Base-by-base conservation (phyloP, 2,888 invertebrate species). In the Meganola albula region DNA sequence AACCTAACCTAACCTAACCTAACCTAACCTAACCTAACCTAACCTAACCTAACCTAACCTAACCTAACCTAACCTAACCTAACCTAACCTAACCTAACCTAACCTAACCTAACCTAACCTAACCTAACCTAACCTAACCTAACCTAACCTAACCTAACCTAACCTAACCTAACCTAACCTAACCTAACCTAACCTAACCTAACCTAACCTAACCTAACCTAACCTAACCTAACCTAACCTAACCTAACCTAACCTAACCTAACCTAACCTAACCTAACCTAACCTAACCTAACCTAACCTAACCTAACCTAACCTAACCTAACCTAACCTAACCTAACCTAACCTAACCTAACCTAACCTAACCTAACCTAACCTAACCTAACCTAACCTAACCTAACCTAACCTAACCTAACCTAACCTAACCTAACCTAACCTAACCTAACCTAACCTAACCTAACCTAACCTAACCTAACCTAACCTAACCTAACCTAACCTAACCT, bases 401-500 rank as follows among this genome's bases (percentile, higher is more conserved):
- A 18, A 27, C 18, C 27, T 12, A 10, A 20, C n/a, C 30, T 30
- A 30, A 30, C 27, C 27, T 20, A 18, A 27, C 18, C 27, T 20
- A 18, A 27, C 18, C 27, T 20, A 18, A 27, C 18, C 27, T 20
- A 18, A 27, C 18, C 27, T 20, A 18, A 27, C 18, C 27, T 20
- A 18, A 27, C 18, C 27, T 20, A 18, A 27, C 18, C 27, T 20
- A 18, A 27, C 24, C 31, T 25, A 25, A 31, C 24, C 31, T 31
- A 31, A 31, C 31, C 31, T 31, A 31, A 31, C 31, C 31, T 31
- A 31, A 31, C 31, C 31, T 31, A 16, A 31, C 34, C 34, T 34
- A 34, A 34, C 34, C 34, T 34, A 35, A 34, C 34, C 34, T 34
- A 28, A 34, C 27, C 34, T 28, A 28, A 34, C 27, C 34, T 28